Evolutionary conservation across 2,888 invertebrate species (phyloP), one percentile per base, ranked within the genome.

Genomic region (Artemia sinica): DNA sequence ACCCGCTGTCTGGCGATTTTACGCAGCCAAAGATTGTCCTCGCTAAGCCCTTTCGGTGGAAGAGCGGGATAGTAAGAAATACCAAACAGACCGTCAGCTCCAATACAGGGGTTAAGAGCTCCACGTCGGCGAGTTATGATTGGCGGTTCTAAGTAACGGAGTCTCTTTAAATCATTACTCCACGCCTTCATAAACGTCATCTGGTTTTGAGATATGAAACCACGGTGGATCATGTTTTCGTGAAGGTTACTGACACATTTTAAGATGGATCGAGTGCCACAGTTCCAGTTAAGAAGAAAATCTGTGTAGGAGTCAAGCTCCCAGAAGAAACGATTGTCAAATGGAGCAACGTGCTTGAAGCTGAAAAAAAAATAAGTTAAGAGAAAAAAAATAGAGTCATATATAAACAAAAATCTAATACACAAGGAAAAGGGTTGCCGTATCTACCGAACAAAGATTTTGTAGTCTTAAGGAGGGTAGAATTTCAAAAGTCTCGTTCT

Each of bases 141-240:
- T n/a, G 75, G 74, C 6, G 75, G 75, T 68, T 75, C 75, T 9
- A 73, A 69, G 67, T 75, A 75, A 66, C 74, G 74, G 65, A 75
- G 73, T 49, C 72, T 72, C 65, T 72, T 73, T 14, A 75, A 69
- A 69, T 75, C 75, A 66, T 72, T 69, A 49, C 74, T 73, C 75
- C 75, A 75, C 48, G 74, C 72, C 65, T 74, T 73, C 28, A 75
- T 72, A 14, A 75, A 70, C n/a, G 67, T 71, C 49, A 73, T 66
- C 67, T 74, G 74, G 50, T 73, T 69, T 58, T 71, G 71, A 49
- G 71, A 71, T 68, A 75, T 71, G 71, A 73, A 73, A 8, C 74
- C 71, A 4, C 74, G 72, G 66, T 73, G 73, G 6, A 73, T 72
- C 66, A 75, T 71, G 68, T 74, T 74, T 49, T 73, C 73, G 11